These are phyloP conservation scores for Meteorus sp. DNA, from an alignment of 1,140 invertebrate species.

Conservation along the genomic window DNA sequence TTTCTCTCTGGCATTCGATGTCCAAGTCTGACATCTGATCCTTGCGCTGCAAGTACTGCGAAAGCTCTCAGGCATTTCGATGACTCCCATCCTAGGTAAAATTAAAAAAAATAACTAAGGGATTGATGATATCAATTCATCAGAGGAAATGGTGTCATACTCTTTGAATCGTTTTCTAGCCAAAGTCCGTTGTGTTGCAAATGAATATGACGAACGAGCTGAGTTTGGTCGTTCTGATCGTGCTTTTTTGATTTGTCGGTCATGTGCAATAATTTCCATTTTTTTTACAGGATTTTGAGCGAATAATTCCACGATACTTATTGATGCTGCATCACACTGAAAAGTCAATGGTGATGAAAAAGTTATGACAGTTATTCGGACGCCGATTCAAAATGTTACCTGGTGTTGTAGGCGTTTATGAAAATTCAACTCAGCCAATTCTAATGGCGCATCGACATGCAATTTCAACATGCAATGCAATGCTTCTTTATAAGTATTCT, in stretches of 20 bases:
- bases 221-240: slow-evolving; percentile 51
- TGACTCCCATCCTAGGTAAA: slow-evolving; percentile 43
- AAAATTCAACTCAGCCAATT: slow-evolving; percentile 54
- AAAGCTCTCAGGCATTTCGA: slow-evolving; percentile 26
- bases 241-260: slow-evolving; percentile 50
- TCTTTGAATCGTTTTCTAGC: slow-evolving; percentile 56
- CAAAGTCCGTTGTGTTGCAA: slow-evolving; percentile 55
- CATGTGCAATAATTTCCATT: slow-evolving; percentile 53
- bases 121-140: background rate
- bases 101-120: slow-evolving; percentile 21
- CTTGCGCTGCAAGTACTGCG: slow-evolving; percentile 34
- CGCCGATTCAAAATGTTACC: slow-evolving; percentile 36
- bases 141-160: slow-evolving; percentile 39
- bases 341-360: slow-evolving; percentile 8
- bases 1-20: slow-evolving; percentile 48
- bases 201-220: slow-evolving; percentile 52
- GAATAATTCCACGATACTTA: slow-evolving; percentile 54
- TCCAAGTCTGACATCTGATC: slow-evolving; percentile 55
- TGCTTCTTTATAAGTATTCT: slow-evolving; percentile 80
- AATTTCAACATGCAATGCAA: slow-evolving; percentile 74
- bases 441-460: slow-evolving; percentile 65
- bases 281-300: slow-evolving; percentile 41
- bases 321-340: slow-evolving; percentile 55
- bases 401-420: slow-evolving; percentile 53
- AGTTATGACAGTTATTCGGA: background rate